These are phyloP conservation scores for Nymphalis urticae DNA, from an alignment of 2,888 invertebrate genomes.

Conservation along the genomic window DNA sequence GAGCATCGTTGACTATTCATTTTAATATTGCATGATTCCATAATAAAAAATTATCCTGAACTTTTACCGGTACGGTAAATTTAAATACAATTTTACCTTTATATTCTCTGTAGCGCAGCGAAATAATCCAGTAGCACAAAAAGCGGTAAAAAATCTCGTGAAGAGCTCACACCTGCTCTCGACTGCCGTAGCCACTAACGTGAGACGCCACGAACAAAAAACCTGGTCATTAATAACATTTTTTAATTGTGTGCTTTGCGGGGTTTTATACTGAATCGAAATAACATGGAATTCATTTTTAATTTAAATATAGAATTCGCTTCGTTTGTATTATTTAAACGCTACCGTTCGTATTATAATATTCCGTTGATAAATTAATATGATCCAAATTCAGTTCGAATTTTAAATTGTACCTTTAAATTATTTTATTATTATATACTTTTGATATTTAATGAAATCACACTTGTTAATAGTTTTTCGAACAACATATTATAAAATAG, in stretches of 20 bases:
- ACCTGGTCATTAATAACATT: constrained; percentile 26
- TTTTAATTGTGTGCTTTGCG: constrained; percentile 24
- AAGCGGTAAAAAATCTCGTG: constrained; percentile 23
- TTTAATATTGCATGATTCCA: constrained; percentile 5
- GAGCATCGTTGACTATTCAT: background rate
- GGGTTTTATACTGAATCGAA: constrained; percentile 15
- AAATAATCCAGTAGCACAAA: constrained; percentile 24
- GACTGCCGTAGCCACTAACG: constrained; percentile 31
- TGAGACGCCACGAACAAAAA: constrained; percentile 28
- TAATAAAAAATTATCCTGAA: constrained; percentile 4
- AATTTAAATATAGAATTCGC: background rate
- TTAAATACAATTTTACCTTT: constrained; percentile 19
- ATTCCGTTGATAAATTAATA: background rate
- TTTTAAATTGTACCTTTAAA: no score
- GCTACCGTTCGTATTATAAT: background rate
- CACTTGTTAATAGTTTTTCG: background rate
- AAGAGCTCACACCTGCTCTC: constrained; percentile 32
- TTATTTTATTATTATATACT: no score
- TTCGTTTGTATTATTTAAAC: constrained; percentile 1
- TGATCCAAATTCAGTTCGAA: background rate
- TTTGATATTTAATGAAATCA: no score
- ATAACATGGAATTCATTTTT: constrained; percentile 1
- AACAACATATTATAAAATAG: background rate
- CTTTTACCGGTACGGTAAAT: constrained; percentile 2
- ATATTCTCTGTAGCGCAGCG: constrained; percentile 19